Conservation (phyloP, 2,797 vertebrate species). For the Lacerta bilineata region DNA sequence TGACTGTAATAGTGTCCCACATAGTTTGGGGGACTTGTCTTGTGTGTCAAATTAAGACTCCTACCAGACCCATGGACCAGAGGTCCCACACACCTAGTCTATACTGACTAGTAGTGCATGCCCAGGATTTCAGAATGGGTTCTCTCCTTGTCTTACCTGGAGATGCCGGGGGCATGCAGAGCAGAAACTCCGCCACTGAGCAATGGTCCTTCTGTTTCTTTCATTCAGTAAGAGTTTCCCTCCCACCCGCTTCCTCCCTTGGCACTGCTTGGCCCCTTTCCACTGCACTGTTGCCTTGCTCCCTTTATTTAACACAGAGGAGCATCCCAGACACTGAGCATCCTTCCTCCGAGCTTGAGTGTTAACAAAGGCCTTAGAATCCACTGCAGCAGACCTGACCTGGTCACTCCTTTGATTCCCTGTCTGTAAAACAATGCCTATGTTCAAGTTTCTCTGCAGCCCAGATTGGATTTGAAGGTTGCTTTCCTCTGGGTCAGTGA, state of each 20-base stretch:
- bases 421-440: background rate
- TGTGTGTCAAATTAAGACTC: too few species aligned
- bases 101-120: too few species aligned
- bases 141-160: too few species aligned
- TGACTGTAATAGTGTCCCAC: too few species aligned
- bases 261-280: background rate
- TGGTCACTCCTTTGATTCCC: background rate
- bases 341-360: background rate
- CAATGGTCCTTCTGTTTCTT: too few species aligned
- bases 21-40: too few species aligned
- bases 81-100: too few species aligned
- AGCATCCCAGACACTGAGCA: constrained; percentile 3
- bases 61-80: too few species aligned
- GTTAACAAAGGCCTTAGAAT: background rate
- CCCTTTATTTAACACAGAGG: constrained; percentile 14
- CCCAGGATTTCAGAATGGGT: too few species aligned
- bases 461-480: background rate
- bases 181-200: too few species aligned
- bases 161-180: too few species aligned
- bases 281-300: background rate
- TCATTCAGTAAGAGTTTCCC: accelerated
- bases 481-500: background rate
- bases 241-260: background rate
- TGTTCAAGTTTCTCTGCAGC: background rate
- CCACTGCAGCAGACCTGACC: background rate